Evolutionary conservation across 2,888 invertebrate genomes (phyloP).

Genomic region (Labia minor): DNA sequence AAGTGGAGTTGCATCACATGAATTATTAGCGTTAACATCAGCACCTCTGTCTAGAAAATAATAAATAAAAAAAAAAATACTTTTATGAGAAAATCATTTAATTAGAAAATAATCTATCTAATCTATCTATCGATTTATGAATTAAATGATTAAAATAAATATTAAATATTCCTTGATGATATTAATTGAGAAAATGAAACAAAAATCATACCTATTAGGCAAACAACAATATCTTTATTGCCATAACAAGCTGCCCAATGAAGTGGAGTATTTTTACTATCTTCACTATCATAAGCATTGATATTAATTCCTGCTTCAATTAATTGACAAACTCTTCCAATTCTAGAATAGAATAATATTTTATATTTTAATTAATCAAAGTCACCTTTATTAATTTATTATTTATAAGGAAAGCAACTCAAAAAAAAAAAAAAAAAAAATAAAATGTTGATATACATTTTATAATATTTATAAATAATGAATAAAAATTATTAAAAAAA

Average conservation of each 20-base stretch:
- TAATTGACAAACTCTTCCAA: slow-evolving; percentile 45
- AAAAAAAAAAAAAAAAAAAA: slow-evolving; percentile 13
- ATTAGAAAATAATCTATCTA: too few relatives aligned
- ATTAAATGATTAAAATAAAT: too few relatives aligned
- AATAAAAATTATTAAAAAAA: too few relatives aligned
- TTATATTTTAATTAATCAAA: too few relatives aligned
- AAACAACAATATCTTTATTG: slow-evolving; percentile 44
- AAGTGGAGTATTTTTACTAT: slow-evolving; percentile 48
- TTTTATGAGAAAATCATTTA: too few relatives aligned
- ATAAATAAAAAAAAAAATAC: not conserved
- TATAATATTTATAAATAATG: too few relatives aligned
- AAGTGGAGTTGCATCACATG: slow-evolving; percentile 47
- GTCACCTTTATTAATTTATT: too few relatives aligned
- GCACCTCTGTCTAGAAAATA: slow-evolving; percentile 42
- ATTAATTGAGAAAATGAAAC: too few relatives aligned
- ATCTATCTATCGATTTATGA: too few relatives aligned
- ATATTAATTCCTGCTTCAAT: slow-evolving; percentile 46
- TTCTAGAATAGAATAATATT: slow-evolving; percentile 38
- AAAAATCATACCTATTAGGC: slow-evolving; percentile 47
- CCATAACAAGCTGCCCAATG: slow-evolving; percentile 56
- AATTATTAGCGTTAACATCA: slow-evolving; percentile 45
- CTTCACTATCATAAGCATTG: slow-evolving; percentile 48
- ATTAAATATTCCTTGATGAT: too few relatives aligned
- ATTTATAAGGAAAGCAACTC: too few relatives aligned
- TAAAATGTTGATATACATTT: not conserved